phyloP scores from a whole-genome alignment of 37 sponge, comb jelly and placozoan species.

The Eunapius fragilis region DNA sequence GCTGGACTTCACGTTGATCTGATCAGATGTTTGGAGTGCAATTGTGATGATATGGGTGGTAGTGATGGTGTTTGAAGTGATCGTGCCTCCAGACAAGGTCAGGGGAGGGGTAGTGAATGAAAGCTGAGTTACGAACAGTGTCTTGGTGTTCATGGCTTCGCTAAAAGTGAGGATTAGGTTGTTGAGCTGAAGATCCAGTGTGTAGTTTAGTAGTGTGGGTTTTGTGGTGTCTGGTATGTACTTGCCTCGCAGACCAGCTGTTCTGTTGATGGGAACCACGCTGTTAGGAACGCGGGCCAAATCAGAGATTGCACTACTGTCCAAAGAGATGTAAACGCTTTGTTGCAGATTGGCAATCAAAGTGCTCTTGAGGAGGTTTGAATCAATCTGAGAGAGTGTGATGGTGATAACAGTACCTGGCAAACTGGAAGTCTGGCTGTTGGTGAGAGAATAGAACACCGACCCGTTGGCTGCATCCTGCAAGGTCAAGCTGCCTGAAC shows the following conservation, averaged over 20 bases:
- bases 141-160: conserved; percentile 53
- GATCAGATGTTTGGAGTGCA: conserved; percentile 39
- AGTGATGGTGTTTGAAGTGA: conserved; percentile 27
- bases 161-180: conserved; percentile 69
- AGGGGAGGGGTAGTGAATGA: conserved; percentile 24
- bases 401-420: conserved; percentile 47
- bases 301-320: conserved; percentile 54
- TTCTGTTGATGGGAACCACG: conserved; percentile 36
- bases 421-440: conserved; percentile 35
- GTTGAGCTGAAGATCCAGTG: conserved; percentile 66
- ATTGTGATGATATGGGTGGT: conserved; percentile 53
- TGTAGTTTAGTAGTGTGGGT: conserved; percentile 53
- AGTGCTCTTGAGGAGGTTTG: conserved; percentile 69
- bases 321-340: conserved; percentile 48
- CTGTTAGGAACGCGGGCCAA: conserved; percentile 65
- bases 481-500: conserved; percentile 63
- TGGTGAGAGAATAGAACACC: conserved; percentile 57
- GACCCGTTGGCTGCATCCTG: conserved; percentile 41
- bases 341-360: conserved; percentile 15
- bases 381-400: conserved; percentile 49
- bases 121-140: conserved; percentile 44
- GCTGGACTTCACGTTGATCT: conserved; percentile 64
- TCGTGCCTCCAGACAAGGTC: conserved; percentile 17
- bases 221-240: conserved; percentile 50
- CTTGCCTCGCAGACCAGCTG: conserved; percentile 48